phyloP scores from a whole-genome alignment of 1,140 invertebrate species.

The Microplitis demolitor region DNA sequence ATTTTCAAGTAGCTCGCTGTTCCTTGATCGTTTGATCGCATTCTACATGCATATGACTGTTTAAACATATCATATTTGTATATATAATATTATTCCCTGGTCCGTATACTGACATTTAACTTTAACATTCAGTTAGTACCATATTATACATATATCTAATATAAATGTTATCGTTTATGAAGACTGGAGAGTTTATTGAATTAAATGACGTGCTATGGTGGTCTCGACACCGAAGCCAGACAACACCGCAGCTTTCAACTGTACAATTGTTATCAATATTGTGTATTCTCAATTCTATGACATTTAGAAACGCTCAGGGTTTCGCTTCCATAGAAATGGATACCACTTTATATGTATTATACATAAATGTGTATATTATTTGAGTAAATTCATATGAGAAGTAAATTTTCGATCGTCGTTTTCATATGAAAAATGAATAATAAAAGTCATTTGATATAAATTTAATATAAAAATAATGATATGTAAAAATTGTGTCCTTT shows the following conservation, averaged over 20 bases:
- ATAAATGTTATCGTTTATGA: not conserved
- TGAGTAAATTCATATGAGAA: no score
- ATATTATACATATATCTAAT: not conserved
- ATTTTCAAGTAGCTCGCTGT: conserved; percentile 1
- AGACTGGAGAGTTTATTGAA: not conserved
- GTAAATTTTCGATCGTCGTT: no score
- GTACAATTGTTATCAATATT: not conserved
- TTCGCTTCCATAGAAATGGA: not conserved
- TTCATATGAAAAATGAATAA: no score
- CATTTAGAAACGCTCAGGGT: not conserved
- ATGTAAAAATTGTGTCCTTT: no score
- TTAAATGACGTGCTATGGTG: not conserved
- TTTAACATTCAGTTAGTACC: not conserved
- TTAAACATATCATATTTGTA: not conserved
- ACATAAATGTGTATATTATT: no score
- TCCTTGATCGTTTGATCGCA: conserved; percentile 12
- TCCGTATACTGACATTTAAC: not conserved
- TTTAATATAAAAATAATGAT: no score
- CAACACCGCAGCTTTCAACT: not conserved
- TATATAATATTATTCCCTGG: not conserved
- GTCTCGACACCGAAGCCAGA: not conserved
- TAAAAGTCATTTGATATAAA: no score
- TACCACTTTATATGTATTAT: not conserved
- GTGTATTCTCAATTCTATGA: not conserved
- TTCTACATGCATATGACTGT: not conserved